These are phyloP conservation scores for Platysternon megacephalum DNA, from an alignment of 2,113 vertebrate species.

Conservation along the genomic window DNA sequence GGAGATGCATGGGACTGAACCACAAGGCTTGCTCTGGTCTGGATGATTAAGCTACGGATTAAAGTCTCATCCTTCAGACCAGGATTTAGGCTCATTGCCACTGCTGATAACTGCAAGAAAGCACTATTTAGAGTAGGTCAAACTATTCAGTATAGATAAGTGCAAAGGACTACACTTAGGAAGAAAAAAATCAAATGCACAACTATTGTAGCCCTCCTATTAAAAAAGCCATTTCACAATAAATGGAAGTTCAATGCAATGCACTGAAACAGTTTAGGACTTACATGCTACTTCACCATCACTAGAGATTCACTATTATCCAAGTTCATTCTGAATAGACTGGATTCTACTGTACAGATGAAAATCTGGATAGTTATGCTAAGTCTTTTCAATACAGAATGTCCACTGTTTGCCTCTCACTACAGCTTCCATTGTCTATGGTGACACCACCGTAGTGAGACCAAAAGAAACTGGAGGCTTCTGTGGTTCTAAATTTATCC, in stretches of 20 bases:
- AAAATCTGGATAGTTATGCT: background rate
- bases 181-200: background rate
- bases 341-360: background rate
- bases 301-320: background rate
- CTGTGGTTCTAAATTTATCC: background rate
- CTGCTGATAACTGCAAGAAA: background rate
- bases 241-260: background rate
- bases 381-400: background rate
- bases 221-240: no score
- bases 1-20: background rate
- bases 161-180: background rate
- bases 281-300: background rate
- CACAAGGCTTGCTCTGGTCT: background rate
- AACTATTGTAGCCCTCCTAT: background rate
- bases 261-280: background rate
- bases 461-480: background rate
- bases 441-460: background rate
- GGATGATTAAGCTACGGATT: rapidly evolving
- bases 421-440: background rate
- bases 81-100: background rate
- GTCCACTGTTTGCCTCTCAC: background rate
- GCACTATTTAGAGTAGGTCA: background rate
- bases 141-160: background rate
- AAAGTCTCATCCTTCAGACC: background rate
- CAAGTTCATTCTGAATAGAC: background rate